These are phyloP conservation scores for Dinoponera quadriceps DNA, from an alignment of 1,140 invertebrate genomes.

Conservation along the genomic window DNA sequence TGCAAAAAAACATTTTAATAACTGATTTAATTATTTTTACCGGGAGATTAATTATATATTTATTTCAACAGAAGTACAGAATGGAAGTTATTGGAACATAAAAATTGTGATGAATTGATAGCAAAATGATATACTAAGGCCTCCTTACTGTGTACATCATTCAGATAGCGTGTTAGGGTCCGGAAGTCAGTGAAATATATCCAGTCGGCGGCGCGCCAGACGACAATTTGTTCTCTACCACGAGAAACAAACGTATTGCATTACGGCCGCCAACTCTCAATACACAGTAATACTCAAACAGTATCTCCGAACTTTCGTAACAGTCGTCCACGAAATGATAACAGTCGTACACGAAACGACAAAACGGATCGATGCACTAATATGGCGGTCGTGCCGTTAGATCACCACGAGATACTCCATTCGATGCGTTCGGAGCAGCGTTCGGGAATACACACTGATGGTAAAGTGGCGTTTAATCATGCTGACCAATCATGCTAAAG, in stretches of 20 bases:
- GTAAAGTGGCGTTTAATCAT: too few relatives aligned
- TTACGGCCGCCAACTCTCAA: not conserved
- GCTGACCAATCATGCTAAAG: too few relatives aligned
- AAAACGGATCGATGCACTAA: slow-evolving; percentile 68
- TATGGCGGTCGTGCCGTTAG: slow-evolving; percentile 67
- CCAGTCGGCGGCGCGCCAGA: slow-evolving; percentile 21
- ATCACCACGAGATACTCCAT: not conserved
- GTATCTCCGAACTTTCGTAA: not conserved
- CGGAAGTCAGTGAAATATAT: slow-evolving; percentile 23
- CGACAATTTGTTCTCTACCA: not conserved
- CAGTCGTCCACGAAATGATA: slow-evolving; percentile 25
- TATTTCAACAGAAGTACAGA: too few relatives aligned
- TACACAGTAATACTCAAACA: not conserved
- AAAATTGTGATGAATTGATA: too few relatives aligned
- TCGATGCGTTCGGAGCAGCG: too few relatives aligned
- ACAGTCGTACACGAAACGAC: slow-evolving; percentile 49
- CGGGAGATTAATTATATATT: too few relatives aligned
- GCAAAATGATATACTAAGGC: too few relatives aligned
- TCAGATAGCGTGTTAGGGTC: slow-evolving; percentile 65
- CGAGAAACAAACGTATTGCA: not conserved
- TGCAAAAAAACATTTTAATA: too few relatives aligned
- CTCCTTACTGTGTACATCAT: slow-evolving; percentile 86
- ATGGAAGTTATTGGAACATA: too few relatives aligned
- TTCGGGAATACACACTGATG: too few relatives aligned
- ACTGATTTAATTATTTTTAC: too few relatives aligned